Base-by-base conservation (phyloP, 2,797 vertebrate genomes). In the Ctenopoma kingsleyae region DNA sequence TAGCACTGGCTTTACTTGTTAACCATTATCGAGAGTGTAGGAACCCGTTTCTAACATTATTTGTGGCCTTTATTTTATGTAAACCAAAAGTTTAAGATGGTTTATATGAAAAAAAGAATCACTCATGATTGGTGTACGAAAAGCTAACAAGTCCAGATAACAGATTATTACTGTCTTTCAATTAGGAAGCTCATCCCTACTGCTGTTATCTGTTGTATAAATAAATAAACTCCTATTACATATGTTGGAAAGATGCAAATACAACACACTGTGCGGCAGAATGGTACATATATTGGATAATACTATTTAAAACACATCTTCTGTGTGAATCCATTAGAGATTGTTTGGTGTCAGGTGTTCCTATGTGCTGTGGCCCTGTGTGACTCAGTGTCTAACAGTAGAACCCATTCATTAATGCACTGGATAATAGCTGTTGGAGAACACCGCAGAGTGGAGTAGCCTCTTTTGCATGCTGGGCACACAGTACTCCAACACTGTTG, bases 401-500 rank as follows among this genome's bases (percentile, higher is more conserved):
- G 77, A 71, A 50, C 56, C 71, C 68, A 60, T 87, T 87, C 68
- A 85, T 89, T 88, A 85, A 78, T 72, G 80, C 48, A 36, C 49
- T 16, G 71, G 78, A 80, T 83, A 76, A 85, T 81, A 80, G 82
- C 78, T 81, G 86, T 67, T 75, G 80, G 84, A 64, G 32, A 77
- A 53, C 64, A 65, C 72, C 54, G 73, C 11, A 0, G 74, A 78
- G 75, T 55, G 49, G 71, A 63, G 68, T 32, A 46, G 71, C 54
- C 78, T 87, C 59, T 78, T 87, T 85, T 69, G 41, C 86, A 89
- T 63, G 81, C 88, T 69, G 87, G 71, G 86, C 83, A 82, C 86
- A 80, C 81, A 60, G 61, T 72, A 30, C 80, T 73, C 71, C 66
- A 47, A 74, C 83, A 50, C 81, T 75, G 82, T 61, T 68, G 76